Percentiles rank a stretch among this genome's conserved stretches.
These are phyloP conservation scores for Ennomos quercinarius DNA, from an alignment of 2,888 invertebrate genomes.

Conservation along the genomic window DNA sequence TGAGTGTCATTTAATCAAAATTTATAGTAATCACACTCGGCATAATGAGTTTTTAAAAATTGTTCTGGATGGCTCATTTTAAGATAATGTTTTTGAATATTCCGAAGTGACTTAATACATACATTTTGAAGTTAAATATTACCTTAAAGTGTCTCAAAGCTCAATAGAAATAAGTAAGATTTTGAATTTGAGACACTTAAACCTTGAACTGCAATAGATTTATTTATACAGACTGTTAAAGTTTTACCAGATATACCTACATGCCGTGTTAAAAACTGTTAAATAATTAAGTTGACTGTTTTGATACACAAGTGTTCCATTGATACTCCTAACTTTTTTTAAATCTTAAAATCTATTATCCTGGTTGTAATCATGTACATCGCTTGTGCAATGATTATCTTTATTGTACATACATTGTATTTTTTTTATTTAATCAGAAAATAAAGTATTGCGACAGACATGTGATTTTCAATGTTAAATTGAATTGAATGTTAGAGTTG, in stretches of 20 bases:
- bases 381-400: constrained; percentile 59
- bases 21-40: constrained; percentile 4
- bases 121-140: too few species aligned
- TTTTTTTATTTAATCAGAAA: constrained; percentile 80
- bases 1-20: constrained; percentile 27
- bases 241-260: constrained; percentile 37
- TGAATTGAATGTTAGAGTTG: constrained; percentile 13
- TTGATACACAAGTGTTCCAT: constrained; percentile 15
- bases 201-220: constrained; percentile 25
- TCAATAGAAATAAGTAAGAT: background rate
- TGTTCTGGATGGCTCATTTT: constrained; percentile 3
- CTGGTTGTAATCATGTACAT: constrained; percentile 57
- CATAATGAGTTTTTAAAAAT: constrained; percentile 1
- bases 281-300: constrained; percentile 37
- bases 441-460: constrained; percentile 76
- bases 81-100: background rate
- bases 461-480: constrained; percentile 55
- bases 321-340: constrained; percentile 31
- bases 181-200: constrained; percentile 8
- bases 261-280: constrained; percentile 34
- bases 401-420: constrained; percentile 78
- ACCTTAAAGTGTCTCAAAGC: constrained; percentile 7
- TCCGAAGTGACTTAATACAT: too few species aligned
- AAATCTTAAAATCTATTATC: constrained; percentile 31
- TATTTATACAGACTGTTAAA: constrained; percentile 40